These are phyloP conservation scores for Stenodema calcarata DNA, from an alignment of 2,888 invertebrate species.

Conservation along the genomic window DNA sequence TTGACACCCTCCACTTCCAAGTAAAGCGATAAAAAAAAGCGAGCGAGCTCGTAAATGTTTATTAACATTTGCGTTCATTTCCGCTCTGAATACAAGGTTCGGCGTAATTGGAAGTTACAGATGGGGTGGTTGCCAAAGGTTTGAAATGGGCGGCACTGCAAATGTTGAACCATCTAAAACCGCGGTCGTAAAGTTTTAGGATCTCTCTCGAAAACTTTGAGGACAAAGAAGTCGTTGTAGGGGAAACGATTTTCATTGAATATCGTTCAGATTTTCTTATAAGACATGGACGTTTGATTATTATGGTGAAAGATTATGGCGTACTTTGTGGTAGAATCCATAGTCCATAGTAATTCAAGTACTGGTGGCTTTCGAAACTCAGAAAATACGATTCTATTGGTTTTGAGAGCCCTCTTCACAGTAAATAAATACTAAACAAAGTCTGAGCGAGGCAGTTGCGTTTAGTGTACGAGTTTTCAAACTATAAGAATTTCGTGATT, in stretches of 20 bases:
- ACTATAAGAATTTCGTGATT: not conserved
- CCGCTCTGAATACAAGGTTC: not conserved
- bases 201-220: not conserved
- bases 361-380: no score
- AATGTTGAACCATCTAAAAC: not conserved
- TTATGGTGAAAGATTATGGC: no score
- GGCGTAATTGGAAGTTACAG: not conserved
- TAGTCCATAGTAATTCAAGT: no score
- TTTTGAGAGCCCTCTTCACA: no score
- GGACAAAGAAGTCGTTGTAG: not conserved
- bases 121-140: not conserved
- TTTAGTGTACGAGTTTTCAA: no score
- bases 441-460: no score
- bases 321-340: no score
- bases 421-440: no score
- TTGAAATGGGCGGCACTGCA: not conserved
- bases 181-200: slow-evolving; percentile 23
- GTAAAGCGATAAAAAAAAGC: not conserved
- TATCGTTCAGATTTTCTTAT: no score
- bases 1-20: not conserved
- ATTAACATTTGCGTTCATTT: not conserved
- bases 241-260: not conserved
- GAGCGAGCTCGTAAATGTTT: not conserved
- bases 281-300: no score
- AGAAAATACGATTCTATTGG: no score